Conservation (phyloP, 2,113 vertebrate species). For the Manacus vitellinus region DNA sequence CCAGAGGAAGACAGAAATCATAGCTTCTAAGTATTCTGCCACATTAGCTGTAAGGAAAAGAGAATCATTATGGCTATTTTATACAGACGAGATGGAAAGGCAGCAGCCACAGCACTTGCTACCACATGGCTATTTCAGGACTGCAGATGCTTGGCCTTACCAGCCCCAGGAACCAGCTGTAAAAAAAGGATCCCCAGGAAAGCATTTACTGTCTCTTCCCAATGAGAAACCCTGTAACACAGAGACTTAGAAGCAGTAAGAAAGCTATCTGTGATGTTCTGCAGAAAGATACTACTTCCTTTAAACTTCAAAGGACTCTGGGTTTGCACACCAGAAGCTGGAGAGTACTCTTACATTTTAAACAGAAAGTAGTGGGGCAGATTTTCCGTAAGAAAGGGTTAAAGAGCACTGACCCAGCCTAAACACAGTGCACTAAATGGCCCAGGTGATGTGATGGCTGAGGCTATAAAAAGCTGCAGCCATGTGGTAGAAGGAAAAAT, state of each 20-base stretch:
- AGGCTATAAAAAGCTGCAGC: neutral
- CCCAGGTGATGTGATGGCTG: neutral
- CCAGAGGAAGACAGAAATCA: conserved; percentile 56
- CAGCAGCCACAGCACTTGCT: neutral
- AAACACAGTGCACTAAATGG: neutral
- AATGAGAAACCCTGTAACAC: neutral
- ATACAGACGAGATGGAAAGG: neutral
- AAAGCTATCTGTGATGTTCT: neutral
- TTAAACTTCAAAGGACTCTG: neutral
- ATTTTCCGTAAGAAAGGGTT: neutral
- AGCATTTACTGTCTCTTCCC: neutral
- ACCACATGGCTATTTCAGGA: conserved; percentile 23
- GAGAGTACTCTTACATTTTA: neutral
- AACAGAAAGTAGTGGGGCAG: neutral
- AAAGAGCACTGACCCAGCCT: neutral
- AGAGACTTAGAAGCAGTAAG: neutral
- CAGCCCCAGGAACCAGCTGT: neutral
- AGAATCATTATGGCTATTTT: conserved; percentile 1
- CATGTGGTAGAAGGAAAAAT: neutral
- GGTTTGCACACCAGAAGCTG: neutral
- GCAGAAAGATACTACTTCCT: neutral
- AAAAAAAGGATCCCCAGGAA: neutral
- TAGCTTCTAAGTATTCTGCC: conserved; percentile 31
- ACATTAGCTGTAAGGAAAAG: neutral
- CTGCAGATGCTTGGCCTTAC: neutral